Percentiles rank a stretch among this genome's conserved stretches.
Evolutionary conservation across 1,140 invertebrate species (phyloP).

Genomic region (Drosophila ambigua): DNA sequence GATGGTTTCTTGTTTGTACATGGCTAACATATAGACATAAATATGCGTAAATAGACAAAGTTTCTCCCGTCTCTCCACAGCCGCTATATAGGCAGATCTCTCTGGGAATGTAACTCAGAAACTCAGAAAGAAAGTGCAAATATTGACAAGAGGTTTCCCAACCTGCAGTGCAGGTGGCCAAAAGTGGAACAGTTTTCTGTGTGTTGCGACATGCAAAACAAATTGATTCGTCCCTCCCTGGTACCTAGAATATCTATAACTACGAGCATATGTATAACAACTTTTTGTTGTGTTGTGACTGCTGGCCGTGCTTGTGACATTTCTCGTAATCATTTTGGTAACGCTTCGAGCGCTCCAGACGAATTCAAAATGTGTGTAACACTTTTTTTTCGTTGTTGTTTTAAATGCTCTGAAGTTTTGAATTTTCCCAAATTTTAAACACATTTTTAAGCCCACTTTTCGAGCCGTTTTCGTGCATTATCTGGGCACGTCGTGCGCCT

Average conservation of each 20-base stretch:
- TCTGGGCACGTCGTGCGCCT: slow-evolving; percentile 19
- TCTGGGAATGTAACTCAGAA: slow-evolving; percentile 41
- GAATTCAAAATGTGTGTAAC: slow-evolving; percentile 12
- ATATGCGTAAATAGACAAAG: slow-evolving; percentile 74
- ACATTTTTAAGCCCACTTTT: slow-evolving; percentile 8
- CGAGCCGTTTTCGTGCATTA: slow-evolving; percentile 15
- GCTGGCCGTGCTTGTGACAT: slow-evolving; percentile 36
- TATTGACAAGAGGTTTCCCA: slow-evolving; percentile 55
- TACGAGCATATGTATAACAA: neutral
- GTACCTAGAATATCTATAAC: slow-evolving; percentile 2
- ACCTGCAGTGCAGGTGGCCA: slow-evolving; percentile 34
- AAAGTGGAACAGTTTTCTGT: slow-evolving; percentile 41
- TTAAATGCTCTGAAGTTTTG: slow-evolving; percentile 9
- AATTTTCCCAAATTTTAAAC: neutral
- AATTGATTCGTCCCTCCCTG: slow-evolving; percentile 54
- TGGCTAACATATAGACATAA: slow-evolving; percentile 74
- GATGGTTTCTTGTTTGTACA: slow-evolving; percentile 69
- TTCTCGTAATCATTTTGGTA: slow-evolving; percentile 59
- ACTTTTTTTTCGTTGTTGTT: slow-evolving; percentile 20
- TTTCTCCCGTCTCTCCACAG: neutral
- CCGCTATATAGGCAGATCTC: slow-evolving; percentile 3
- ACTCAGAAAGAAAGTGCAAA: slow-evolving; percentile 62
- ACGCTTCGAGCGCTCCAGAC: slow-evolving; percentile 51
- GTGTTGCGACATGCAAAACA: slow-evolving; percentile 49
- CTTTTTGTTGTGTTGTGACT: slow-evolving; percentile 3